phyloP scores from a whole-genome alignment of 2,888 invertebrate species.

The Ichneumoninae sp. region DNA sequence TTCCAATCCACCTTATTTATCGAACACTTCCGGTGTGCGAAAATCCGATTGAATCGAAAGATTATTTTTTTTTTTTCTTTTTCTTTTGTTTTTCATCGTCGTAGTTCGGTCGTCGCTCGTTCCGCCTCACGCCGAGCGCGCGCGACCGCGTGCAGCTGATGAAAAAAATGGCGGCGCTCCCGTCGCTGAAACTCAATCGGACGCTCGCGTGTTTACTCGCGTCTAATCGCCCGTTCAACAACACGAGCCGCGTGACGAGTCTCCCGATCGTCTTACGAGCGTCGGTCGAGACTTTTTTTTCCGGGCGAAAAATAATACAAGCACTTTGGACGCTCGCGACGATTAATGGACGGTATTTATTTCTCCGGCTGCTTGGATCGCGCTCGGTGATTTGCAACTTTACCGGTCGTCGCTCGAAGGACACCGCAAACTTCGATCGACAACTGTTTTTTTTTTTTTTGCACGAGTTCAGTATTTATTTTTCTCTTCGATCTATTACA shows the following conservation, averaged over 20 bases:
- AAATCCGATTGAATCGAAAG: not conserved
- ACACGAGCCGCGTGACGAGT: not conserved
- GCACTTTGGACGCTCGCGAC: not conserved
- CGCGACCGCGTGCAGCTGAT: not conserved
- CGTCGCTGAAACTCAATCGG: not conserved
- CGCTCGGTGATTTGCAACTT: conserved; percentile 1
- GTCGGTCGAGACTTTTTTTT: not conserved
- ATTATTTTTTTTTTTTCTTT: too few relatives aligned
- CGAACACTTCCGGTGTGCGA: not conserved
- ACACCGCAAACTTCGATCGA: not conserved
- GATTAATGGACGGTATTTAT: conserved; percentile 1
- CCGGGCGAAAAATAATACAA: not conserved
- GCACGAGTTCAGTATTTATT: not conserved
- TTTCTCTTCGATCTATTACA: too few relatives aligned
- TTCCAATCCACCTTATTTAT: not conserved
- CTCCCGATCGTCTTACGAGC: not conserved
- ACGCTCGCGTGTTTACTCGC: not conserved
- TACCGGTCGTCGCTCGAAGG: not conserved
- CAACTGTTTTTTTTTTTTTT: not conserved
- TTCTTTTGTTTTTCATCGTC: not conserved
- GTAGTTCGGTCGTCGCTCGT: not conserved
- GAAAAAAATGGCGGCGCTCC: not conserved
- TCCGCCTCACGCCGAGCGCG: not conserved
- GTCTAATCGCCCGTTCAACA: not conserved
- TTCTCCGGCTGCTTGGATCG: not conserved